Base-by-base conservation (phyloP, 2,113 vertebrate genomes). In the Odocoileus virginianus region DNA sequence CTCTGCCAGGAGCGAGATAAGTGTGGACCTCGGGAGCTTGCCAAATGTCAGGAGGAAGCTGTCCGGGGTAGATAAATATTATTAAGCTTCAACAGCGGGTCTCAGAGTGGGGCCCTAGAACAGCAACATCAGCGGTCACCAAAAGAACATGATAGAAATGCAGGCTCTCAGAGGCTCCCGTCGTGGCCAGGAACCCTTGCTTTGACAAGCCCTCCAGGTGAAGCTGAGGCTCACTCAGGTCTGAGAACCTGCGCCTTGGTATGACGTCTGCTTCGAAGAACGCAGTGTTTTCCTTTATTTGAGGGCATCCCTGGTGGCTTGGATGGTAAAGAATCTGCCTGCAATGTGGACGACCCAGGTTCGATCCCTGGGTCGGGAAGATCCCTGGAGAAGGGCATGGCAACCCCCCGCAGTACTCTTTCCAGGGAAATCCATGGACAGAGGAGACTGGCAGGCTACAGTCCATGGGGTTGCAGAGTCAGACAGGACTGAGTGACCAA, bases 181-280 rank as follows among this genome's bases (percentile, higher is more conserved):
- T 45, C 13, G 1, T 10, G 82, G 71, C 92, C 83, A 45, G 94
- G 98, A 96, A 92, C 71, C 96, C 3, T 54, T 67, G 52, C 97
- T 94, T 79, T 64, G 40, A 91, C 43, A 50, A 40, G 67, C 2
- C 12, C 25, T 33, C 50, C 4, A 19, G 50, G 15, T 10, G 87
- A 11, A 8, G 4, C 1, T 2, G n/a, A 33, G 25, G 85, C 33
- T 21, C 0, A 25, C 28, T 83, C 33, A 21, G 5, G 33, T 8
- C 10, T 7, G 28, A 60, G 43, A 2, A 21, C 55, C 28, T 30
- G 13, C 2, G 47, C 33, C 21, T 36, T n/a, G 6, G 16, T 57
- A 33, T n/a, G 23, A 19, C 25, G 21, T 61, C 19, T 67, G 17
- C 43, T 54, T 7, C 0, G 16, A 60, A 54, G 30, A 89, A 60